These are phyloP conservation scores for Homalodisca vitripennis DNA, from an alignment of 1,140 invertebrate species.

Conservation along the genomic window DNA sequence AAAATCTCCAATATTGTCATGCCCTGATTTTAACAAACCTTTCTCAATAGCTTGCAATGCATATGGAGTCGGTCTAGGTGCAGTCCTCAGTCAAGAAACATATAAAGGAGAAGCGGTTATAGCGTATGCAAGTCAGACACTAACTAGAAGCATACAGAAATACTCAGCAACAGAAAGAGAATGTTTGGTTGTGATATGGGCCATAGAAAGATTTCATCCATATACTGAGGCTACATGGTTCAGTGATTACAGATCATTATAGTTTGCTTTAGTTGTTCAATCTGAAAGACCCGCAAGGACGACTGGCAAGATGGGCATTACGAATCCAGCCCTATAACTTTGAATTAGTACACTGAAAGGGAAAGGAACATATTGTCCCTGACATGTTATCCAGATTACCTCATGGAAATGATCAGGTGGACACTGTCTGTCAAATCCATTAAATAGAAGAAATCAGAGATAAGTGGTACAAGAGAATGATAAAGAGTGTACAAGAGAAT, in stretches of 20 bases:
- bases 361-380: conserved; percentile 35
- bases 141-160: conserved; percentile 49
- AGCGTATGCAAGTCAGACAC: conserved; percentile 48
- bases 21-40: conserved; percentile 40
- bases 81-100: conserved; percentile 41
- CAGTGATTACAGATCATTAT: conserved; percentile 48
- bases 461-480: neutral
- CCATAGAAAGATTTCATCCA: conserved; percentile 44
- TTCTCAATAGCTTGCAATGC: conserved; percentile 44
- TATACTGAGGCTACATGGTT: conserved; percentile 46
- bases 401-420: too few species aligned
- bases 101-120: conserved; percentile 42
- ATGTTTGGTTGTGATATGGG: conserved; percentile 48
- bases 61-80: conserved; percentile 41
- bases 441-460: neutral
- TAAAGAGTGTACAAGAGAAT: neutral
- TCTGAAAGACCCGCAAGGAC: conserved; percentile 46
- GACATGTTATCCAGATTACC: conserved; percentile 27
- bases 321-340: conserved; percentile 44
- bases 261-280: conserved; percentile 50
- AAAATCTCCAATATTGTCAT: conserved; percentile 33
- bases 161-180: conserved; percentile 50
- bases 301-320: conserved; percentile 46
- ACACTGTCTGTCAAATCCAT: too few species aligned
- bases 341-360: conserved; percentile 37